phyloP scores from a whole-genome alignment of 2,113 vertebrate genomes.

The Heterotis niloticus region DNA sequence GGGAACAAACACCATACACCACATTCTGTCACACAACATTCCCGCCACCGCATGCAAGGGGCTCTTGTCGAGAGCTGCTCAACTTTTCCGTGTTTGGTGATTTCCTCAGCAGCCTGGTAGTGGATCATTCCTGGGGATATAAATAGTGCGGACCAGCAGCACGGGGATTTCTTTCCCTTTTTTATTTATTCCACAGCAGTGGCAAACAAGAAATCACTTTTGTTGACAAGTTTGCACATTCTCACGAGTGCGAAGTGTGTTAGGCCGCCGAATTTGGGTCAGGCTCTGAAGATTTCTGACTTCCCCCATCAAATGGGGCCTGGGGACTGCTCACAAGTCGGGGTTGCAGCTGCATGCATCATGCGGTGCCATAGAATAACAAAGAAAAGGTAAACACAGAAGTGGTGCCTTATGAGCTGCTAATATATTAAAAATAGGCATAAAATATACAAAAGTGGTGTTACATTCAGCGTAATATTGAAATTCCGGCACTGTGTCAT shows the following conservation, averaged over 20 bases:
- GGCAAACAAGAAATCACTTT: slow-evolving; percentile 2
- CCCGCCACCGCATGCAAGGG: neutral
- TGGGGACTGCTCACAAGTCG: neutral
- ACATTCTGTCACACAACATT: neutral
- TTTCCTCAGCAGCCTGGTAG: neutral
- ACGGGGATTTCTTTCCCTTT: neutral
- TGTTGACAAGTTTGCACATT: slow-evolving; percentile 7
- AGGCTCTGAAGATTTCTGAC: neutral
- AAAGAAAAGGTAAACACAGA: neutral
- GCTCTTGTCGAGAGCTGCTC: neutral
- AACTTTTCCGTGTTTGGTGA: neutral
- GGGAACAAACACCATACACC: neutral
- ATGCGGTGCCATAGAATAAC: neutral
- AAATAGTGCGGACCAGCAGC: neutral
- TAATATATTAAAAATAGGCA: slow-evolving; percentile 1
- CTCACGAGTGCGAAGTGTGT: neutral
- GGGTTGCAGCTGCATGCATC: neutral
- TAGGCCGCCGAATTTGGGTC: neutral
- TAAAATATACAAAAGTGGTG: slow-evolving; percentile 7
- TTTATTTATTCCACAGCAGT: neutral
- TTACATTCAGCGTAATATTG: neutral
- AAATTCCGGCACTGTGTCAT: slow-evolving; percentile 14
- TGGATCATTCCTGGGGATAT: neutral
- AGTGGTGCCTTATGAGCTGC: neutral
- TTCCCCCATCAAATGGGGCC: neutral